Evolutionary conservation across 2,113 vertebrate species (phyloP), one percentile per base, ranked within the genome.

Genomic region (Pangasianodon gigas): DNA sequence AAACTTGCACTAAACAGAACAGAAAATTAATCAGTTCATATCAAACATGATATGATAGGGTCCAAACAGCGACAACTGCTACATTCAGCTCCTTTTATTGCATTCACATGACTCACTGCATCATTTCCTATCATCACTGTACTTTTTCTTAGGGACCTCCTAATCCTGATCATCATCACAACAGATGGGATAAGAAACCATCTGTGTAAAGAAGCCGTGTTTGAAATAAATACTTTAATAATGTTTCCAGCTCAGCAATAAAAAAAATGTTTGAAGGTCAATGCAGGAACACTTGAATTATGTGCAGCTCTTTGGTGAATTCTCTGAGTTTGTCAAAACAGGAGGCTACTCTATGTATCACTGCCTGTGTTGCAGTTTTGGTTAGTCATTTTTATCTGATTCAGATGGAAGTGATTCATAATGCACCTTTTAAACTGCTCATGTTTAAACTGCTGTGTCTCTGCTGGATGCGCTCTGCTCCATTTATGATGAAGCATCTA

Each of bases 391-490:
- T 74, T 18, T 51, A 56, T 65, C 51, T 81, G 62, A 46, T 74
- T 48, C 77, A 85, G 69, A 85, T 87, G 89, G 48, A 79, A 75
- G 58, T 92, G 92, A 91, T 91, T 91, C 90, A 92, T 89, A 71
- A 26, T 48, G 24, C 82, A 16, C 52, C 81, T 85, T 56, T 74
- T 69, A 51, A 91, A 87, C 79, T 56, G 67, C 75, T 85, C 84
- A 60, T 41, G n/a, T 75, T 85, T n/a, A 82, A 80, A 89, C 85
- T 87, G 92, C 87, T 92, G 65, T 92, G 54, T 81, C 44, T 54
- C 91, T 88, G 90, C 77, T 67, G 67, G 62, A 46, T 85, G 83
- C 37, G 87, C 60, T 52, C 14, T 62, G 86, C 82, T 51, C 75
- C 79, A 84, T 85, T 84, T 87, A 90, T 91, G 90, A 92, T 87